A percentile compares a stretch with the other conserved stretches of the same genome.
Conservation (phyloP, 2,797 vertebrate species). For the Micrastur ruficollis region DNA sequence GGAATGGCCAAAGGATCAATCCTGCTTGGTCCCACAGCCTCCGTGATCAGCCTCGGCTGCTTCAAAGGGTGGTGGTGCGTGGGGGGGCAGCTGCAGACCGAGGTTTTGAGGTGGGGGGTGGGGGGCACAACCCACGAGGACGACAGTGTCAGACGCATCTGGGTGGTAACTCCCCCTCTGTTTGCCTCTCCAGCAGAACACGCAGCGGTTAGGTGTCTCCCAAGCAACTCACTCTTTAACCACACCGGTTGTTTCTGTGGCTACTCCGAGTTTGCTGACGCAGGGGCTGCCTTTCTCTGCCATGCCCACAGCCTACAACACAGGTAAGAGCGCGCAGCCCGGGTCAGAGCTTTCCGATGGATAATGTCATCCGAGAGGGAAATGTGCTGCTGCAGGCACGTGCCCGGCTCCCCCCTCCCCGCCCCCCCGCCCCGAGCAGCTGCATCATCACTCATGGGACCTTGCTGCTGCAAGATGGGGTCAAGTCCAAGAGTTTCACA, state of each 20-base stretch:
- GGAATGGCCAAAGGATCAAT: background rate
- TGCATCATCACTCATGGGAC: accelerated
- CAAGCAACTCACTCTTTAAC: slow-evolving; percentile 90
- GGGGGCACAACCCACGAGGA: accelerated
- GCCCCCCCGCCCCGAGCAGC: accelerated
- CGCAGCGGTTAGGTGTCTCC: slow-evolving; percentile 88
- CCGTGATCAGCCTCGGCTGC: background rate
- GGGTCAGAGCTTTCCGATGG: accelerated
- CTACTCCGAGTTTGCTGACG: slow-evolving; percentile 92
- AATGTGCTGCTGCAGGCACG: accelerated
- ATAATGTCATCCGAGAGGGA: accelerated
- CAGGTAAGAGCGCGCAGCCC: slow-evolving; percentile 77
- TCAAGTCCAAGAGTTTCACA: background rate
- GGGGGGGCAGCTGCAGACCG: background rate
- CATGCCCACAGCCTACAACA: slow-evolving; percentile 95
- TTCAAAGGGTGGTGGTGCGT: background rate
- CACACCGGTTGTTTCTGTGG: slow-evolving; percentile 95
- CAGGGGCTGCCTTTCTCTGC: slow-evolving; percentile 90
- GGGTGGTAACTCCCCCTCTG: background rate
- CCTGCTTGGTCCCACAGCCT: background rate
- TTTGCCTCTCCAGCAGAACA: slow-evolving; percentile 82
- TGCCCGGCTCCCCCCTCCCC: background rate
- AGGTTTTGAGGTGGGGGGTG: no score
- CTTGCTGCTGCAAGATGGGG: accelerated
- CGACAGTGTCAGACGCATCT: accelerated